Conservation (phyloP, 2,797 vertebrate species). For the Borostomias antarcticus region DNA sequence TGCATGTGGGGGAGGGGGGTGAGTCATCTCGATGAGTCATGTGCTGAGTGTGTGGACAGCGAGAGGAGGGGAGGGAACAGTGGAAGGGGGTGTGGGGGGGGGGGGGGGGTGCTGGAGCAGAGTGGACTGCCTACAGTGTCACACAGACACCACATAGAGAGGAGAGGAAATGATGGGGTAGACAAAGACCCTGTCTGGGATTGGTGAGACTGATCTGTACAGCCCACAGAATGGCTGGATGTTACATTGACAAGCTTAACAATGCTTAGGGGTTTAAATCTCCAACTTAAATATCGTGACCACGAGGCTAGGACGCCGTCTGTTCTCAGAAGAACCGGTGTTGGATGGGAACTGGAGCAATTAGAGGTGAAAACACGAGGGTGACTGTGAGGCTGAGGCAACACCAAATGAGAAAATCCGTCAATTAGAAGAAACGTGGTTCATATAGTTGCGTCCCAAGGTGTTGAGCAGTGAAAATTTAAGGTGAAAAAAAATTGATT, state of each 20-base stretch:
- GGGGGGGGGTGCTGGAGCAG: constrained; percentile 50
- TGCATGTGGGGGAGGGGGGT: constrained; percentile 53
- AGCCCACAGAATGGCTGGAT: too few species aligned
- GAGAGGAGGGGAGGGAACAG: constrained; percentile 43
- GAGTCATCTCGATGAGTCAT: constrained; percentile 85
- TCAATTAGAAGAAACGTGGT: background rate
- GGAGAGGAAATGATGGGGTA: constrained; percentile 3
- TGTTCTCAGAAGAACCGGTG: too few species aligned
- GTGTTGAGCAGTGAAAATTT: background rate
- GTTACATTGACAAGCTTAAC: too few species aligned
- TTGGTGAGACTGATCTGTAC: too few species aligned
- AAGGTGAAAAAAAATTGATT: constrained; percentile 4
- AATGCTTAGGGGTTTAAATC: too few species aligned
- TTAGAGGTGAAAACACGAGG: too few species aligned
- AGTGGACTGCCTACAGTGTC: constrained; percentile 43
- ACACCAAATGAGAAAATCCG: background rate
- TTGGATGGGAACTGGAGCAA: constrained; percentile 28
- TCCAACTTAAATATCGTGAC: too few species aligned
- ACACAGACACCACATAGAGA: constrained; percentile 24
- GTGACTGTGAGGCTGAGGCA: too few species aligned
- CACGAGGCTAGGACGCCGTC: too few species aligned
- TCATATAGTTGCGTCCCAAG: background rate
- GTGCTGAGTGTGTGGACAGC: constrained; percentile 66
- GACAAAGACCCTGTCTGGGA: too few species aligned
- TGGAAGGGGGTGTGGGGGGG: constrained; percentile 51